phyloP scores from a whole-genome alignment of 2,113 vertebrate species.

The Colossoma macropomum region DNA sequence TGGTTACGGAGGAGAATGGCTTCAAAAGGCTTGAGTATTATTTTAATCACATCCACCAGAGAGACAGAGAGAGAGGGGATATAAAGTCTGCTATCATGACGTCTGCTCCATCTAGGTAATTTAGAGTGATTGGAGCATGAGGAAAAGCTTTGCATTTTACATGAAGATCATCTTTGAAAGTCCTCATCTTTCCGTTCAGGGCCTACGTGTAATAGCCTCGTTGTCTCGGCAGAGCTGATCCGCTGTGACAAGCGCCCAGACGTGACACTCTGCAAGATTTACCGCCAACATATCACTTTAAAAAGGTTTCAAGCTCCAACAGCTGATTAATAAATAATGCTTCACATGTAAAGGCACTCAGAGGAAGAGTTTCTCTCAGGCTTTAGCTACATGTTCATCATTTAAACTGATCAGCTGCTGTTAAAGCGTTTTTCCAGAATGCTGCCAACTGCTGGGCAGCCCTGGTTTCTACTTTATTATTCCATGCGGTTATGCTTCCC shows the following conservation, averaged over 20 bases:
- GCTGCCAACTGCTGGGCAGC: neutral
- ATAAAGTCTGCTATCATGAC: constrained; percentile 45
- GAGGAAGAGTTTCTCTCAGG: neutral
- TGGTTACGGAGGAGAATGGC: neutral
- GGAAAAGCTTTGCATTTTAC: constrained; percentile 80
- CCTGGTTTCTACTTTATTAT: too few species aligned
- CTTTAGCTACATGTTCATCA: neutral
- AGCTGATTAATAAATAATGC: constrained; percentile 93
- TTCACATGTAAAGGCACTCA: constrained; percentile 11
- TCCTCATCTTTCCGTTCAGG: constrained; percentile 77
- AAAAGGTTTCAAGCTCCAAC: constrained; percentile 92
- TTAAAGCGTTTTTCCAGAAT: neutral
- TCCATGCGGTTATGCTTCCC: neutral
- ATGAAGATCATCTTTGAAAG: constrained; percentile 86
- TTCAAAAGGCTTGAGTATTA: constrained; percentile 6
- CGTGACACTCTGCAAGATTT: constrained; percentile 79
- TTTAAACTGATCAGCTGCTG: neutral
- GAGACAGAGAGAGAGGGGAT: neutral
- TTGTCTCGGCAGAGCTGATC: constrained; percentile 85
- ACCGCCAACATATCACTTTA: constrained; percentile 84
- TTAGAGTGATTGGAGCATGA: constrained; percentile 50
- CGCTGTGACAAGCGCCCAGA: constrained; percentile 86
- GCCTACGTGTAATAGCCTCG: constrained; percentile 77
- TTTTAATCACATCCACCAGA: constrained; percentile 3
- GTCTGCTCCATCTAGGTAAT: constrained; percentile 44